These are phyloP conservation scores for Brachyopa scutellaris DNA, from an alignment of 2,888 invertebrate genomes.

Conservation along the genomic window DNA sequence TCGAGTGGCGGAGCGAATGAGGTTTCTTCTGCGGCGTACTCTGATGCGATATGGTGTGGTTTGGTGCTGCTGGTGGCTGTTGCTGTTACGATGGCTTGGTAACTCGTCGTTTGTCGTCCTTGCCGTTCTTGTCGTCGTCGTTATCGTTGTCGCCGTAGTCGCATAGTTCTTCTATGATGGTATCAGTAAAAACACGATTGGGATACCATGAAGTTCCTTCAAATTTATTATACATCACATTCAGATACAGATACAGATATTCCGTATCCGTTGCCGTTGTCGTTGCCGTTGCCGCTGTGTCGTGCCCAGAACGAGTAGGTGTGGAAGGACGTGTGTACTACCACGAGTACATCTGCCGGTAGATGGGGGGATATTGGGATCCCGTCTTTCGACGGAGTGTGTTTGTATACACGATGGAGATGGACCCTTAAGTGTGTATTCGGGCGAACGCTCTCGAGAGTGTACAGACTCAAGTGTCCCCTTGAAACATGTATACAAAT, in stretches of 20 bases:
- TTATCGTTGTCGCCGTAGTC: slow-evolving; percentile 1
- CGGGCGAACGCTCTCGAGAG: slow-evolving; percentile 57
- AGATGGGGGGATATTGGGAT: no score
- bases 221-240: slow-evolving; percentile 69
- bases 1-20: slow-evolving; percentile 1
- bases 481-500: slow-evolving; percentile 70
- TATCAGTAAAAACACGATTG: slow-evolving; percentile 63
- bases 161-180: slow-evolving; percentile 43
- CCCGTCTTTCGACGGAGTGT: slow-evolving; percentile 10
- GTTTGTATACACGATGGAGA: slow-evolving; percentile 59
- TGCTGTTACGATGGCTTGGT: slow-evolving; percentile 31
- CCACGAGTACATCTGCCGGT: no score
- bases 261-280: neutral
- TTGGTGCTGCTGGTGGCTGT: neutral
- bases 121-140: neutral
- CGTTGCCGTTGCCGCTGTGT: no score
- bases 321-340: slow-evolving; percentile 23
- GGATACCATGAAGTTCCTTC: slow-evolving; percentile 68
- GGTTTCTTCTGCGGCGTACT: neutral
- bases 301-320: neutral
- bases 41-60: neutral
- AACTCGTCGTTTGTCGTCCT: slow-evolving; percentile 4
- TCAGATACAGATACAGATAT: slow-evolving; percentile 51
- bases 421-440: slow-evolving; percentile 56
- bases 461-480: slow-evolving; percentile 60